These are phyloP conservation scores for Cosmia pyralina DNA, from an alignment of 2,888 invertebrate species.

Conservation along the genomic window DNA sequence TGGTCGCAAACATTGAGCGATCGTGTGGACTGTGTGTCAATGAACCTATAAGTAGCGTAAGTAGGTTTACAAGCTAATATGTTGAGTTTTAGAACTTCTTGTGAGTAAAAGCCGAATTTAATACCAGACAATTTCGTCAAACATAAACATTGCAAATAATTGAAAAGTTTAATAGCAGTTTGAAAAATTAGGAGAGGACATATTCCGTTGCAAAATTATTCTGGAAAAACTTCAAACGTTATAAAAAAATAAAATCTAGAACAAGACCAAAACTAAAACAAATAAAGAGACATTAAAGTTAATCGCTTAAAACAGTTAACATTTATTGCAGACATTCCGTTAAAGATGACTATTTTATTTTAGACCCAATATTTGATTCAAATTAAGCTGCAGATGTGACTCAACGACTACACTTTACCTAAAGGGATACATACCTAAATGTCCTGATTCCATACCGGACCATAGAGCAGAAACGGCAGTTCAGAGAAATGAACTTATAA, in stretches of 20 bases:
- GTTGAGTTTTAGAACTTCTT: neutral
- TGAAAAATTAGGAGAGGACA: neutral
- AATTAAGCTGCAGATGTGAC: constrained; percentile 12
- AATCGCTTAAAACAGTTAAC: constrained; percentile 40
- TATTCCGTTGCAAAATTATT: neutral
- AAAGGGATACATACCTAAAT: neutral
- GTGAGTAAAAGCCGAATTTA: neutral
- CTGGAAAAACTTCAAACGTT: neutral
- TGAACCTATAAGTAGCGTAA: neutral
- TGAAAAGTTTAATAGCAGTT: neutral
- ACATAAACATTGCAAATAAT: neutral
- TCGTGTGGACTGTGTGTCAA: constrained; percentile 27
- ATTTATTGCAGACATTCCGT: constrained; percentile 51
- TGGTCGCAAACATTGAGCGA: constrained; percentile 38
- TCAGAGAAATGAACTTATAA: neutral
- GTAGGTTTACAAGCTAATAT: neutral
- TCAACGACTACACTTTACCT: neutral
- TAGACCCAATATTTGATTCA: constrained; percentile 38
- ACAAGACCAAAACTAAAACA: constrained; percentile 29
- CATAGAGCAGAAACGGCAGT: neutral
- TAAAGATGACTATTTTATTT: constrained; percentile 37
- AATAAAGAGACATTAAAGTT: constrained; percentile 6
- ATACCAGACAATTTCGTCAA: neutral
- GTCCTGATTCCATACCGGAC: neutral
- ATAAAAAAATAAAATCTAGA: constrained; percentile 27